Conservation (phyloP, 1,140 invertebrate genomes). For the Calycopis cecrops region DNA sequence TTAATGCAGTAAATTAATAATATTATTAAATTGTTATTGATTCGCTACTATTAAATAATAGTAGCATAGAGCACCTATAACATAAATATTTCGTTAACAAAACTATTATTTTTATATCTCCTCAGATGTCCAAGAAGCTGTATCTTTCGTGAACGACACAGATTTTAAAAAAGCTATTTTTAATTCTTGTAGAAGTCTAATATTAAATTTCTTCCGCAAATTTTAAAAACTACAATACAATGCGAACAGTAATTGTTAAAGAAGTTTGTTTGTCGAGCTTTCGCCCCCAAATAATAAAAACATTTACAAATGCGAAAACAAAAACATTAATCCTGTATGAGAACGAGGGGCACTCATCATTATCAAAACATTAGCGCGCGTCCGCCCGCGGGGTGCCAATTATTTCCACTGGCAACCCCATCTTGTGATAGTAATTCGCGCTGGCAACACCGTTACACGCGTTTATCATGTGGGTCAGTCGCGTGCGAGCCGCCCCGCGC, state of each 20-base stretch:
- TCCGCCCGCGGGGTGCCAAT: slow-evolving; percentile 64
- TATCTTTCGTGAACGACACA: no score
- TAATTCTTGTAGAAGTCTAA: no score
- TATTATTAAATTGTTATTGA: no score
- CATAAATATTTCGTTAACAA: no score
- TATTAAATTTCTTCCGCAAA: no score
- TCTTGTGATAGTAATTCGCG: slow-evolving; percentile 41
- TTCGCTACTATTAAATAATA: no score
- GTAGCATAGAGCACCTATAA: no score
- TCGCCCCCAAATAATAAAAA: slow-evolving; percentile 32
- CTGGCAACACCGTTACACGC: slow-evolving; percentile 54
- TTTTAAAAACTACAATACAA: neutral
- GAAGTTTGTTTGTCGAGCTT: slow-evolving; percentile 35
- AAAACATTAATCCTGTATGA: slow-evolving; percentile 44
- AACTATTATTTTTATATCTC: no score
- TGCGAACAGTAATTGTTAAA: neutral
- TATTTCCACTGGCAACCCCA: slow-evolving; percentile 61
- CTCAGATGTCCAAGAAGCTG: no score
- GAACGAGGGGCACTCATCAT: slow-evolving; percentile 55
- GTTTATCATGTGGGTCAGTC: slow-evolving; percentile 42
- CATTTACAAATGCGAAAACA: slow-evolving; percentile 55
- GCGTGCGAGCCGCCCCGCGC: slow-evolving; percentile 34
- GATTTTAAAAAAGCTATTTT: no score
- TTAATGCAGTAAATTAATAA: no score
- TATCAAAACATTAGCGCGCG: slow-evolving; percentile 65